Evolutionary conservation across 30 jellyfish, hydroid and myxozoan species (phyloP).

Genomic region (Aurelia sp.): DNA sequence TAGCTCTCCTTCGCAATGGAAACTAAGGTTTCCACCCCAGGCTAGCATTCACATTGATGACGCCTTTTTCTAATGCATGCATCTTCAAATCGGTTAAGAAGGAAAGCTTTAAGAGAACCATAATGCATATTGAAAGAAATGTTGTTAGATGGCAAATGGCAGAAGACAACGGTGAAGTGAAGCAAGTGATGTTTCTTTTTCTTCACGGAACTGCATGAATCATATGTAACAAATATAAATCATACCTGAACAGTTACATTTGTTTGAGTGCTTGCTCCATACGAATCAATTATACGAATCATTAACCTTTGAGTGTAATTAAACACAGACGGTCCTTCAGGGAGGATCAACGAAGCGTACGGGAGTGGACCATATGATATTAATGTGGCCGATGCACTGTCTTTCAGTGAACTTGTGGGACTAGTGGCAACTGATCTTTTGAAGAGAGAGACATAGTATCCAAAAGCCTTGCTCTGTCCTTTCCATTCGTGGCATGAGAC

Average conservation of each 20-base stretch:
- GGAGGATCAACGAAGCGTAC: neutral
- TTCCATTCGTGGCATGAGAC: conserved; percentile 11
- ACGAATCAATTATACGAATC: conserved; percentile 9
- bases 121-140: too few species aligned
- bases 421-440: neutral
- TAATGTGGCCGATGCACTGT: neutral
- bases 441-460: neutral
- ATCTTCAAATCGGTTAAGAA: too few species aligned
- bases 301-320: conserved; percentile 4
- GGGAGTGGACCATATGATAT: conserved; percentile 3
- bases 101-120: too few species aligned
- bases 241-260: conserved; percentile 12
- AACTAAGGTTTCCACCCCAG: too few species aligned
- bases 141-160: too few species aligned
- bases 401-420: neutral
- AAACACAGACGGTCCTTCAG: conserved; percentile 2
- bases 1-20: too few species aligned
- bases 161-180: too few species aligned
- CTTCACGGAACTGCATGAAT: too few species aligned
- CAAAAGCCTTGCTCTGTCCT: neutral
- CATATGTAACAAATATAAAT: too few species aligned
- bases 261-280: conserved; percentile 6
- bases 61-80: too few species aligned
- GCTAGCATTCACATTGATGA: too few species aligned
- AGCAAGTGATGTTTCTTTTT: too few species aligned